Base-by-base conservation (phyloP, 30 jellyfish, hydroid and myxozoan genomes). In the Pelagia noctiluca region DNA sequence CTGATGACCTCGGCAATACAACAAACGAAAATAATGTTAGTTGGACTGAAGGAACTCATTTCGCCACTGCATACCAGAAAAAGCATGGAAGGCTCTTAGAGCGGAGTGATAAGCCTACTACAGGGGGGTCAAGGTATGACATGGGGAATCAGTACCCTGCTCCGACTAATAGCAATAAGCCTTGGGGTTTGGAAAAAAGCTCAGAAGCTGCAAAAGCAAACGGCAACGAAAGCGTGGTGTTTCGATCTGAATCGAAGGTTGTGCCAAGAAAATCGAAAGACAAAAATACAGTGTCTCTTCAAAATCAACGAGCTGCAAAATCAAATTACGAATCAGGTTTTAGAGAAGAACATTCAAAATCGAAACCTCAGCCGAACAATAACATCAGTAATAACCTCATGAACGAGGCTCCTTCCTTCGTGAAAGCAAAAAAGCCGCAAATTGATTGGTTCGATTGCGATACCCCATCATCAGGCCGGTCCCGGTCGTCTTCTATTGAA, bases 1-100 rank as follows among this genome's bases (percentile, higher is more conserved):
- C 23, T 50, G 69, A 50, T 11, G 60, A 42, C 13, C 72, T 48
- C 8, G 71, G 24, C 38, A 16, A 24, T 1, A 11, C 13, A 19
- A 38, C 42, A 19, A 42, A 36, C 3, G 31, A 32, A 33, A 19
- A n/a, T 30, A 52, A 42, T 49, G 73, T 57, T 13, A 82, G 87
- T 0, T 86, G 89, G 89, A 86, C 89, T 13, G 96, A 86, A n/a
- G 96, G 96, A 11, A 76, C 34, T 18, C 54, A 35, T 2, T 86
- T 86, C 68, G 85, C 89, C 34, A 67, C 36, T 18, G 10, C 24
- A 19, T 86, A 86, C 84, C 35, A 79, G 35, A 67, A 75, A 50
- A 75, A 19, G 32, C 96, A 86, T 28, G 96, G 96, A 3, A 86
- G 57, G 37, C 65, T 86, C 5, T 16, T 86, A 21, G 89, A 86